These are phyloP conservation scores for Tylochromis polylepis DNA, from an alignment of 2,113 vertebrate species.

Conservation along the genomic window DNA sequence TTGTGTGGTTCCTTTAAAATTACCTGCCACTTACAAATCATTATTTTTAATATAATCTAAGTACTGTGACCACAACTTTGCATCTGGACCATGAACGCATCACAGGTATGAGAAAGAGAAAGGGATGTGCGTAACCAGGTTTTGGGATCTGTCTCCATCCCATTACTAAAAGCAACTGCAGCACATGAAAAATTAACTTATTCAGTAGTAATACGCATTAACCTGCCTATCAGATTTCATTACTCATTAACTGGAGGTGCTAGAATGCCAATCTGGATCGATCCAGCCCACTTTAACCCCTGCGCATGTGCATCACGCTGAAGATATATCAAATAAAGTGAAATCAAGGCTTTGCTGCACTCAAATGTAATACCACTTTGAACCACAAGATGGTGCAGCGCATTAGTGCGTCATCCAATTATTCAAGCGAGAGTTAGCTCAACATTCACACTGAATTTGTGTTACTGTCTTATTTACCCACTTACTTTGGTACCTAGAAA, in stretches of 20 bases:
- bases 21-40: background rate
- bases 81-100: background rate
- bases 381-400: background rate
- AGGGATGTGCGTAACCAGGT: background rate
- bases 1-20: background rate
- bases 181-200: background rate
- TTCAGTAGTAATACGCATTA: background rate
- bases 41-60: background rate
- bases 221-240: background rate
- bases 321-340: background rate
- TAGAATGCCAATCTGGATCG: accelerated
- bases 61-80: background rate
- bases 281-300: background rate
- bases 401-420: background rate
- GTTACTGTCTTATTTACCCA: background rate
- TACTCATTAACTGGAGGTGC: background rate
- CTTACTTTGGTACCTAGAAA: accelerated
- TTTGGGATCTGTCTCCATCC: background rate
- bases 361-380: background rate
- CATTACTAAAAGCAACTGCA: background rate
- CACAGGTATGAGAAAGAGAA: background rate
- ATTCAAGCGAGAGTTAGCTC: background rate
- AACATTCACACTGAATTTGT: background rate
- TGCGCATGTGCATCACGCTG: background rate
- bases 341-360: background rate